Evolutionary conservation across 2,797 vertebrate species (phyloP).

Genomic region (Acrossocheilus wenchowensis): DNA sequence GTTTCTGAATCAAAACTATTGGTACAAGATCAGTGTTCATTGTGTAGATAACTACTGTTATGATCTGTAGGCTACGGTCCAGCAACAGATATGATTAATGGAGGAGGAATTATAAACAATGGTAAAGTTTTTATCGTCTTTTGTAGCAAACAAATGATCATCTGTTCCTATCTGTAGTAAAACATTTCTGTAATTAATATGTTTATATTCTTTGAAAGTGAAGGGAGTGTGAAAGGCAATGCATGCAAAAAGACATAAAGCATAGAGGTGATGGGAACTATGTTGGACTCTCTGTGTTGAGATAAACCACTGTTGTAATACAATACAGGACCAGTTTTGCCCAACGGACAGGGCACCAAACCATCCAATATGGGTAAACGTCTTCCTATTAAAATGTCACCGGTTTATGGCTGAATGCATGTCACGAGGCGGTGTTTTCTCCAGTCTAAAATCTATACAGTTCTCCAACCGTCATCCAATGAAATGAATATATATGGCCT

Average conservation of each 20-base stretch:
- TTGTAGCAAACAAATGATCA: neutral
- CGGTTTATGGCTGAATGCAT: constrained; percentile 33
- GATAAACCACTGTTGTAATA: constrained; percentile 35
- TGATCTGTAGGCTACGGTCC: constrained; percentile 56
- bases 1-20: neutral
- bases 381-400: constrained; percentile 4
- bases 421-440: constrained; percentile 45
- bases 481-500: neutral
- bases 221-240: neutral
- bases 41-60: constrained; percentile 50
- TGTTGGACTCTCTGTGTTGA: neutral
- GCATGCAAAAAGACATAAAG: neutral
- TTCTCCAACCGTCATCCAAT: neutral
- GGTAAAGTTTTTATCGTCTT: constrained; percentile 37
- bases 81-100: constrained; percentile 36
- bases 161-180: neutral
- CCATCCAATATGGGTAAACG: constrained; percentile 47
- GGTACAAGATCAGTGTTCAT: neutral
- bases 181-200: neutral
- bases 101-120: constrained; percentile 43
- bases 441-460: constrained; percentile 27
- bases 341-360: constrained; percentile 48
- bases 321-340: constrained; percentile 52
- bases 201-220: neutral
- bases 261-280: constrained; percentile 5